Base-by-base conservation (phyloP, 2,797 vertebrate species). In the Sebastes diploproa region DNA sequence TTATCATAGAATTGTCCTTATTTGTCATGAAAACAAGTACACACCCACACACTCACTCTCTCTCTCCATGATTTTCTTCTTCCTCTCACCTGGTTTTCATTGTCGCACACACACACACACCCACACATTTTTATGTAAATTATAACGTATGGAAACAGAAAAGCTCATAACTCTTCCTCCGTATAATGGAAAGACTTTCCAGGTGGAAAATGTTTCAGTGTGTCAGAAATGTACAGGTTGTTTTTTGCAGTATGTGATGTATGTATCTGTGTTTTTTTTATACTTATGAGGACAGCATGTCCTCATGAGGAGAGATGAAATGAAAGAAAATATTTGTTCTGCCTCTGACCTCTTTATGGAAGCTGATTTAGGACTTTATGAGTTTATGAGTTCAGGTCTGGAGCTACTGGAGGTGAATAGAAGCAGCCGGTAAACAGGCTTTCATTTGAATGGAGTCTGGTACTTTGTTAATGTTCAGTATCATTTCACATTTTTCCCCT, bases 31-130 rank as follows among this genome's bases (percentile, higher is more conserved):
- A 36, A 36, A 36, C 36, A 60, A 55, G 67, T 72, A 56, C 34
- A 34, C 34, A 34, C 34, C 10, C 54, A 77, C 34, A 76, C 32
- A 80, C 56, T 36, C 22, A 46, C 50, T 52, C 56, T 23, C 55
- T 38, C 52, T 25, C 18, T 3, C 27, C 46, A 14, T 25, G 29
- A 52, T 9, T 58, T 56, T 25, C 18, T 62, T 23, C 22, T 32
- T 58, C 29, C 9, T 55, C 58, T 60, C 76, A 75, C 46, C 61
- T 56, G 78, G 58, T 74, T 80, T 60, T 69, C 34, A 80, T 84
- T 77, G 14, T 46, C 34, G 34, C 46, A 11, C 65, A 30, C 27
- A 27, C 72, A 20, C 59, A 36, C 34, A 36, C 11, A 56, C 13
- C 13, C 72, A 42, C 10, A 30, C 36, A 58, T 22, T 59, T 62